Conservation (phyloP, 1,140 invertebrate genomes). For the Proales similis region DNA sequence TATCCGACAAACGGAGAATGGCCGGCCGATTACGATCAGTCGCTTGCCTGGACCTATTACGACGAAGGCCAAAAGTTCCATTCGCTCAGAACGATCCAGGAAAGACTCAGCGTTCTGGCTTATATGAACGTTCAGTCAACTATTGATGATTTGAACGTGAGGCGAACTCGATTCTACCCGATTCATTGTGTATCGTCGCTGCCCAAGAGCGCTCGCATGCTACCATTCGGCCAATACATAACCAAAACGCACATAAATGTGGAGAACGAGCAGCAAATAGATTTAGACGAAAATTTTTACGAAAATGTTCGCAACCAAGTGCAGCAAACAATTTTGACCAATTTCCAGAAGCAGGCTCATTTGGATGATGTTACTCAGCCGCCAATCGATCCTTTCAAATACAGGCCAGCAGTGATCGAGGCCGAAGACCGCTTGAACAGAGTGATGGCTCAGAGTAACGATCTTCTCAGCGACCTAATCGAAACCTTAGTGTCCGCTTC, state of each 20-base stretch:
- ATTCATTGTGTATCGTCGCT: neutral
- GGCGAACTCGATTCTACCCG: neutral
- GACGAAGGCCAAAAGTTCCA: conserved; percentile 30
- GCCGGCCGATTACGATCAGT: neutral
- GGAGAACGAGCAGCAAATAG: neutral
- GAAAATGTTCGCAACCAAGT: conserved; percentile 13
- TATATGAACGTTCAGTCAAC: conserved; percentile 26
- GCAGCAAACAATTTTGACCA: conserved; percentile 6
- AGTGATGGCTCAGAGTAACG: neutral
- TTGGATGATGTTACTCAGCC: neutral
- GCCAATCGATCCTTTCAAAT: neutral
- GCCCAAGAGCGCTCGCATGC: neutral
- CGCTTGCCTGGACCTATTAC: conserved; percentile 22
- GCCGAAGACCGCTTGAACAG: neutral
- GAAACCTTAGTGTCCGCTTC: conserved; percentile 4
- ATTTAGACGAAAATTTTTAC: conserved; percentile 6
- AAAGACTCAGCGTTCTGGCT: conserved; percentile 13
- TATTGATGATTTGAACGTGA: conserved; percentile 26
- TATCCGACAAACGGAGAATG: conserved; percentile 16
- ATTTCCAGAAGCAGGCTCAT: neutral
- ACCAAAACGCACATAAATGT: conserved; percentile 19
- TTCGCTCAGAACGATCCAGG: conserved; percentile 12
- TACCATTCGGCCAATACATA: conserved; percentile 32
- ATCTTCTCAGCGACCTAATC: conserved; percentile 7
- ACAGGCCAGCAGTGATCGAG: conserved; percentile 3